Evolutionary conservation across 2,797 vertebrate species (phyloP).

Genomic region (Alcedo quadribrachys): DNA sequence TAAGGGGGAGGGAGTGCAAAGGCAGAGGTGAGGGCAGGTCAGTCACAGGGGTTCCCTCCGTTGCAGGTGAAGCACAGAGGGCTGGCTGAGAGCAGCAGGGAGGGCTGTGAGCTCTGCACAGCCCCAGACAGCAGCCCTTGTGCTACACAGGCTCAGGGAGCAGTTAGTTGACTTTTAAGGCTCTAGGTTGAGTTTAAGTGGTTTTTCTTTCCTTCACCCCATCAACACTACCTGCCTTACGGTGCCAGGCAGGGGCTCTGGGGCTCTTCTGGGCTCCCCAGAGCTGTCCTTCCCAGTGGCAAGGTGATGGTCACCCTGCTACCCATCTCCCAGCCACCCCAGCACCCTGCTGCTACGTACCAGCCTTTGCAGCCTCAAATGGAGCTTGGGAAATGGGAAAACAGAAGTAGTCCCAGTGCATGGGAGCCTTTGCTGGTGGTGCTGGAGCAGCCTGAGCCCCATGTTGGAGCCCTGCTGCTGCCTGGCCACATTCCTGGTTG

Average conservation of each 20-base stretch:
- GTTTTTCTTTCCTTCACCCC: neutral
- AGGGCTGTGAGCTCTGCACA: neutral
- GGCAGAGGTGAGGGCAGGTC: neutral
- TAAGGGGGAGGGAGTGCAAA: neutral
- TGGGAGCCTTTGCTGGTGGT: neutral
- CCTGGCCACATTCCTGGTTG: accelerated
- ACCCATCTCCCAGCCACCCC: too few relatives aligned
- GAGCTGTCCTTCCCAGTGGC: neutral
- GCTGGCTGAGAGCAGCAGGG: neutral
- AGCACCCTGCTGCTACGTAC: neutral
- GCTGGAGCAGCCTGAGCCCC: neutral
- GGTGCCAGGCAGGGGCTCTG: accelerated
- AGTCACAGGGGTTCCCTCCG: neutral
- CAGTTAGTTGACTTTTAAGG: neutral
- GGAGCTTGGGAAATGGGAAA: neutral
- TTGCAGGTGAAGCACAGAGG: neutral
- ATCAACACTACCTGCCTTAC: neutral
- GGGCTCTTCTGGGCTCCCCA: neutral
- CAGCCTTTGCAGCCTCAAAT: neutral
- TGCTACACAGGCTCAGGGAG: neutral
- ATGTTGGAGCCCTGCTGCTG: accelerated
- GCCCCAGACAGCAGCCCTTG: too few relatives aligned
- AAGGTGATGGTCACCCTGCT: neutral
- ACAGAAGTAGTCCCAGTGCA: accelerated
- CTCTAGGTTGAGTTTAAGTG: neutral